These are phyloP conservation scores for Nematostella vectensis DNA, from an alignment of 92 coral and sea anemone genomes.

Conservation along the genomic window DNA sequence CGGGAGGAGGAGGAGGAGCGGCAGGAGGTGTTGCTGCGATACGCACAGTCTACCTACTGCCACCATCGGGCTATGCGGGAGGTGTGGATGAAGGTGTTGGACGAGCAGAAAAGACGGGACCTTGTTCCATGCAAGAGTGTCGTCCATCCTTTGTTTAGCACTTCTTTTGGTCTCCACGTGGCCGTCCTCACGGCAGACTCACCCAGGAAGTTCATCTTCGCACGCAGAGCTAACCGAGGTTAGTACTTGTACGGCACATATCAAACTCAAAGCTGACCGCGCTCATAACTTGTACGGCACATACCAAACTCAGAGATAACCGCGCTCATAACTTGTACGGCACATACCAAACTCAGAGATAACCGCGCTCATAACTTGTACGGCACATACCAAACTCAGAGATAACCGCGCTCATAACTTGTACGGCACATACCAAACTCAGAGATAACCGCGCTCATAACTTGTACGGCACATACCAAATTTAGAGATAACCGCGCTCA, in stretches of 20 bases:
- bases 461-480: too few species aligned
- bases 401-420: too few species aligned
- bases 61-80: conserved; percentile 97
- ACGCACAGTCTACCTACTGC: conserved; percentile 85
- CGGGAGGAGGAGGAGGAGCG: conserved; percentile 94
- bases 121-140: conserved; percentile 75
- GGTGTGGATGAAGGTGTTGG: conserved; percentile 77
- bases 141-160: conserved; percentile 87
- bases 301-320: too few species aligned
- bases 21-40: conserved; percentile 74
- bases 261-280: too few species aligned
- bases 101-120: conserved; percentile 47
- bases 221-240: conserved; percentile 92
- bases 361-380: too few species aligned
- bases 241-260: background rate
- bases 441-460: too few species aligned
- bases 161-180: conserved; percentile 98
- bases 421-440: too few species aligned
- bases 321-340: too few species aligned
- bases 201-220: conserved; percentile 85
- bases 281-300: too few species aligned
- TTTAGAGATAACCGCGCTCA: too few species aligned
- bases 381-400: too few species aligned
- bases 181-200: conserved; percentile 94
- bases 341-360: too few species aligned